phyloP scores from a whole-genome alignment of 2,888 invertebrate species.

The Agrypnus murinus region DNA sequence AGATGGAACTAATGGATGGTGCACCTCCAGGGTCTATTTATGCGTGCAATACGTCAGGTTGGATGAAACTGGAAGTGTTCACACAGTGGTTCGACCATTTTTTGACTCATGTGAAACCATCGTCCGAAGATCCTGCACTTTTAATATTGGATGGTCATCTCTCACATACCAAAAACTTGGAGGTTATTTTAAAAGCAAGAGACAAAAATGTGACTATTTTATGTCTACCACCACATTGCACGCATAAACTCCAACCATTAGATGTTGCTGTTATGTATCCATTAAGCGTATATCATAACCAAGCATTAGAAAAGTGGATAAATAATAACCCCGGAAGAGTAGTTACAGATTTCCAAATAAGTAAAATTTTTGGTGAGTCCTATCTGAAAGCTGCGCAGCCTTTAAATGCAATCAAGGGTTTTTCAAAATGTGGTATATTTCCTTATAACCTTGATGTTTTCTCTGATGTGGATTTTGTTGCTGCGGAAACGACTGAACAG shows the following conservation, averaged over 20 bases:
- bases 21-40: conserved; percentile 59
- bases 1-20: background rate
- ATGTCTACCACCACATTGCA: conserved; percentile 62
- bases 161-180: conserved; percentile 62
- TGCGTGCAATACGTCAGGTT: conserved; percentile 57
- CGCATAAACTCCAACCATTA: too few species aligned
- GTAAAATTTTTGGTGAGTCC: conserved; percentile 54
- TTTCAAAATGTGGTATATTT: background rate
- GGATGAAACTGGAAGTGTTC: conserved; percentile 64
- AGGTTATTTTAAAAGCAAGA: conserved; percentile 57
- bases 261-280: conserved; percentile 54
- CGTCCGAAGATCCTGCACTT: conserved; percentile 61
- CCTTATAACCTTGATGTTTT: background rate
- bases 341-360: conserved; percentile 54
- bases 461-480: too few species aligned
- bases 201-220: conserved; percentile 61
- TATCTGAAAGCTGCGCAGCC: conserved; percentile 44
- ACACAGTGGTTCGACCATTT: conserved; percentile 67
- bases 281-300: conserved; percentile 51
- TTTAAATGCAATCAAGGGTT: background rate
- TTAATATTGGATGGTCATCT: conserved; percentile 65
- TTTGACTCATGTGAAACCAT: conserved; percentile 57
- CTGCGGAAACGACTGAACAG: background rate
- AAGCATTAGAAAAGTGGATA: conserved; percentile 57
- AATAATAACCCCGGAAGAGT: conserved; percentile 53